phyloP scores from a whole-genome alignment of 2,113 vertebrate species.

The Oxygymnocypris stewartii region DNA sequence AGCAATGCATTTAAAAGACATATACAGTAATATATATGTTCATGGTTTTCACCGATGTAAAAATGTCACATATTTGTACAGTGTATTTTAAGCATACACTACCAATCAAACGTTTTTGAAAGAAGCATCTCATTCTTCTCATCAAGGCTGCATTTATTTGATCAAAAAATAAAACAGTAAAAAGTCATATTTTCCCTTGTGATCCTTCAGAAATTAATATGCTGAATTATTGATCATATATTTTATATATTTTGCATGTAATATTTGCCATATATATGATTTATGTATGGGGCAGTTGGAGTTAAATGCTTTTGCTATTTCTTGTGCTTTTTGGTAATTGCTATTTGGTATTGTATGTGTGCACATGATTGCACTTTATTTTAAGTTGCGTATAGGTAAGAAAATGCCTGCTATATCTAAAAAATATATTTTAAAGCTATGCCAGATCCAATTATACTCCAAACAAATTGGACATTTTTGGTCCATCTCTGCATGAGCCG shows the following conservation, averaged over 20 bases:
- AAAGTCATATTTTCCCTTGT: not conserved
- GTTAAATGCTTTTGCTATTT: not conserved
- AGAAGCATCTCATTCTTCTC: not conserved
- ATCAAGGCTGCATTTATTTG: not conserved
- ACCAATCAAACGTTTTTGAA: not conserved
- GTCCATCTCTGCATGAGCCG: not conserved
- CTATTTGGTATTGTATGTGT: not conserved
- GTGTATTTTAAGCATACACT: not conserved
- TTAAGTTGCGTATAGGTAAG: not conserved
- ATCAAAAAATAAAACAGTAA: not conserved
- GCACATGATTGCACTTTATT: not conserved
- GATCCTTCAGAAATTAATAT: not conserved
- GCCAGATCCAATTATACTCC: not conserved
- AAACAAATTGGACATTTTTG: slow-evolving; percentile 3
- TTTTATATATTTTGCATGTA: not conserved
- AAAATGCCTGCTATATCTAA: not conserved
- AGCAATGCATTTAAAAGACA: slow-evolving; percentile 6
- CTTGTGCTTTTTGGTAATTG: not conserved
- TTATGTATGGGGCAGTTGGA: not conserved
- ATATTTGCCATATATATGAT: not conserved
- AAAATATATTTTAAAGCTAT: not conserved
- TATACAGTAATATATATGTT: not conserved
- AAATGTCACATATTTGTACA: not conserved
- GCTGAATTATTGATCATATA: not conserved
- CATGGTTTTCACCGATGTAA: not conserved